Evolutionary conservation across 1,140 invertebrate species (phyloP), one percentile per base, ranked within the genome.

Genomic region (Calephelis nemesis): DNA sequence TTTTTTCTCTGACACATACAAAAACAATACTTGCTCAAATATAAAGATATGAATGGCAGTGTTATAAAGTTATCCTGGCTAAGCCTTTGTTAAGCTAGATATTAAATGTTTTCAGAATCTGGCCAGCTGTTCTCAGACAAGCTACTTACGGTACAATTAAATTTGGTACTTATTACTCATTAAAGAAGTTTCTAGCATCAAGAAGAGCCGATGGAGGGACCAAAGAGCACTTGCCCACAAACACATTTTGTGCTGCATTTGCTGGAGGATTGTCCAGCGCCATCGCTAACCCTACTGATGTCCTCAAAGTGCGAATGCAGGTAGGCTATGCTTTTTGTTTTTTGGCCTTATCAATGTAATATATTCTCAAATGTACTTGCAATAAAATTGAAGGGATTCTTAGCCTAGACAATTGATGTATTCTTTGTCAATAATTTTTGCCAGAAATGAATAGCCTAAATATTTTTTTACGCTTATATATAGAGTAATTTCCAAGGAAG

Each of bases 231-330:
- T 93, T 98, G 40, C 90, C 94, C 72, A 94, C 96, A 50, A 98
- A 98, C 92, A 94, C 98, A 50, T 92, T 96, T 65, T 98, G 97
- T 93, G 98, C 96, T 39, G 95, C 96, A 12, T 92, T 96, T 74
- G 96, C 96, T 11, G 96, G 97, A 30, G 96, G 97, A 7, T 93
- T 98, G 58, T 98, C 97, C 15, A 98, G 97, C 83, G 97, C 98
- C n/a, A 97, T 99, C 77, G 98, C 98, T 11, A 98, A 98, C 93
- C 98, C 98, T n/a, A 98, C 98, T 4, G 98, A 99, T 94, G 97
- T 99, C 8, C 93, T 99, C n/a, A 99, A 99, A 94, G 98, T 99
- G 60, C 94, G 97, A 70, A 97, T 99, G 97, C 98, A 99, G 94
- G 94, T 96, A 10, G 92, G 92, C 47, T 7, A 48, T 49, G n/a